Evolutionary conservation across 2,888 invertebrate species (phyloP).

Genomic region (Hyppa rectilinea): DNA sequence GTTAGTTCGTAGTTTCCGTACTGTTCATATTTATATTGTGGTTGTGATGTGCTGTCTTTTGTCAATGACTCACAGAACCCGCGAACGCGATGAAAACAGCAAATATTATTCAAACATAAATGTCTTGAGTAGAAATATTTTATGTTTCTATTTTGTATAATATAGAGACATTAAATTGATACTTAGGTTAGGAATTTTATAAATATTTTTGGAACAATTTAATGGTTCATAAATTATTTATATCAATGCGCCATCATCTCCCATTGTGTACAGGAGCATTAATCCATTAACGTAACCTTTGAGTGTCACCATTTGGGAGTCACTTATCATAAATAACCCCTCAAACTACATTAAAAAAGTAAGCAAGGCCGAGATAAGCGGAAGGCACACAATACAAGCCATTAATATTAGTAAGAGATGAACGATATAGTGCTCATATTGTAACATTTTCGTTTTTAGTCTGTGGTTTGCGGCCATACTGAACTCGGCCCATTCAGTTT

Average conservation of each 20-base stretch:
- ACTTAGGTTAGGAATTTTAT: conserved; percentile 21
- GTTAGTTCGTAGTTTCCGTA: too few species aligned
- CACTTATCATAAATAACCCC: conserved; percentile 21
- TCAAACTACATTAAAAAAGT: conserved; percentile 30
- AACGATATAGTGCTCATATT: conserved; percentile 13
- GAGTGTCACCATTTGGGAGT: conserved; percentile 31
- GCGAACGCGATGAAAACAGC: conserved; percentile 30
- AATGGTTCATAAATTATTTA: conserved; percentile 30
- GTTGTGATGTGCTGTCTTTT: conserved; percentile 25
- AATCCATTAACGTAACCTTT: conserved; percentile 16
- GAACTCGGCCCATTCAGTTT: background rate
- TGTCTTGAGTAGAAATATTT: conserved; percentile 26
- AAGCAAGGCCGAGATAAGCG: conserved; percentile 34
- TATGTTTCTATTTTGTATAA: conserved; percentile 27
- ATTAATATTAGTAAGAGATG: conserved; percentile 34
- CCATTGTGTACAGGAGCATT: conserved; percentile 21
- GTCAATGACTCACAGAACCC: conserved; percentile 38
- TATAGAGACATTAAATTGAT: conserved; percentile 6
- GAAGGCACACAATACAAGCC: conserved; percentile 27
- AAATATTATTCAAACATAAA: conserved; percentile 46
- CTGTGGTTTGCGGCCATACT: conserved; percentile 12
- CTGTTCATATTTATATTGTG: too few species aligned
- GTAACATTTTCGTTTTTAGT: conserved; percentile 33
- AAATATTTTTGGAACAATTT: conserved; percentile 34
- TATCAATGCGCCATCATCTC: conserved; percentile 21